Percentiles rank a stretch among this genome's conserved stretches.
phyloP scores from a whole-genome alignment of 2,888 invertebrate species.

The Polietes domitor region DNA sequence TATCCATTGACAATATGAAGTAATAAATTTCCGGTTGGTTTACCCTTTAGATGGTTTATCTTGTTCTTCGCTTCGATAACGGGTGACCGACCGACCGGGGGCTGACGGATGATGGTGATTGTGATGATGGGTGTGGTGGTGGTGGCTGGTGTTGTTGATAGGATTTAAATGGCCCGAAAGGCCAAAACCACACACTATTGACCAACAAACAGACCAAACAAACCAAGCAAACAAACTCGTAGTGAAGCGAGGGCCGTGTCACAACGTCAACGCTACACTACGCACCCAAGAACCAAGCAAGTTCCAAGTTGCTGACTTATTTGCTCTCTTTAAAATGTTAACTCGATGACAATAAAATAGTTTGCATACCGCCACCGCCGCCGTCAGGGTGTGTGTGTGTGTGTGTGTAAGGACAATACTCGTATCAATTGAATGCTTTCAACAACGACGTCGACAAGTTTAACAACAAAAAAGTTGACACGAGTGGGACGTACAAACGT shows the following conservation, averaged over 20 bases:
- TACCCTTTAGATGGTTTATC: constrained; percentile 72
- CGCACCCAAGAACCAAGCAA: not conserved
- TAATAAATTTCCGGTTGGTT: constrained; percentile 75
- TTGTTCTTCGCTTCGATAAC: constrained; percentile 45
- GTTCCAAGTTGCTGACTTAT: constrained; percentile 52
- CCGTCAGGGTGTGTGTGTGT: not conserved
- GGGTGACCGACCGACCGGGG: constrained; percentile 27
- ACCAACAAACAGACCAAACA: constrained; percentile 46
- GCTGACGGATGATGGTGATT: not conserved
- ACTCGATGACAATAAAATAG: constrained; percentile 65
- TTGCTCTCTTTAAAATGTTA: constrained; percentile 49
- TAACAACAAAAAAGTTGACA: constrained; percentile 39
- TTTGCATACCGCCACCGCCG: constrained; percentile 65
- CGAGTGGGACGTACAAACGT: constrained; percentile 27
- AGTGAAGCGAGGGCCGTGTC: not conserved
- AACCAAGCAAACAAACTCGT: not conserved
- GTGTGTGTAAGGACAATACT: constrained; percentile 46
- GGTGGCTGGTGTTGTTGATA: constrained; percentile 30
- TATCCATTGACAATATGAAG: constrained; percentile 70
- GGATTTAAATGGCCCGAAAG: constrained; percentile 45
- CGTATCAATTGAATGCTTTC: constrained; percentile 58
- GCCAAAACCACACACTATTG: constrained; percentile 54
- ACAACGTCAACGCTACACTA: not conserved
- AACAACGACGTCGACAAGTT: not conserved
- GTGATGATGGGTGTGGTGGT: constrained; percentile 22